Evolutionary conservation across 2,113 vertebrate species (phyloP).

Genomic region (Pycnonotus jocosus): DNA sequence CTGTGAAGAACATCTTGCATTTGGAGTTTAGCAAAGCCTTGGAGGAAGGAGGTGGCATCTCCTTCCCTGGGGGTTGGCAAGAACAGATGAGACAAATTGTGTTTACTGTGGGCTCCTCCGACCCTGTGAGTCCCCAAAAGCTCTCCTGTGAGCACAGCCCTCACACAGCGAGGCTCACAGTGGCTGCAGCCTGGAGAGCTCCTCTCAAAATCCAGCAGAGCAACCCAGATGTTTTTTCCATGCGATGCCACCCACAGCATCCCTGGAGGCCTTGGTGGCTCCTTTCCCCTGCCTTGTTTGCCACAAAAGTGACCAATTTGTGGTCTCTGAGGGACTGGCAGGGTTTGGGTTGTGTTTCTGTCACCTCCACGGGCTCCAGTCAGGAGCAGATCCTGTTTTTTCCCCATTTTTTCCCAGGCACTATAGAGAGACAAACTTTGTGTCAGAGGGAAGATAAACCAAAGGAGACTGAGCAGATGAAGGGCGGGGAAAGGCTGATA

Average conservation of each 20-base stretch:
- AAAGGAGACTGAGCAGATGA: not conserved
- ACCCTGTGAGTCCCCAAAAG: not conserved
- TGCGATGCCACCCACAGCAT: fast-evolving
- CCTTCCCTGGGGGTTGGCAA: not conserved
- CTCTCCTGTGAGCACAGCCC: not conserved
- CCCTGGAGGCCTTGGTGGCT: not conserved
- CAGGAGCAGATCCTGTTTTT: fast-evolving
- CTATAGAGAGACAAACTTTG: not conserved
- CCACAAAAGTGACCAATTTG: not conserved
- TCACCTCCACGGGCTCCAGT: not conserved
- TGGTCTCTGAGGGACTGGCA: not conserved
- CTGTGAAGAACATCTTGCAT: not conserved
- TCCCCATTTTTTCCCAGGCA: not conserved
- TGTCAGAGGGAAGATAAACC: not conserved
- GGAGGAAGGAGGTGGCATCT: not conserved
- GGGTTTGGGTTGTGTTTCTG: not conserved
- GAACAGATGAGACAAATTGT: not conserved
- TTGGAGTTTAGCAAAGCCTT: not conserved
- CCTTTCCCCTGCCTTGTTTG: not conserved
- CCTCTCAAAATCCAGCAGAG: not conserved
- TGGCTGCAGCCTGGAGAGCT: not conserved
- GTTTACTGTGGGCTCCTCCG: not conserved
- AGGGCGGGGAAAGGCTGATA: not conserved
- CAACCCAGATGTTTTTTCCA: not conserved
- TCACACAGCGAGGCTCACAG: fast-evolving